Base-by-base conservation (phyloP, 2,888 invertebrate species). In the Romanomermis culicivorax region DNA sequence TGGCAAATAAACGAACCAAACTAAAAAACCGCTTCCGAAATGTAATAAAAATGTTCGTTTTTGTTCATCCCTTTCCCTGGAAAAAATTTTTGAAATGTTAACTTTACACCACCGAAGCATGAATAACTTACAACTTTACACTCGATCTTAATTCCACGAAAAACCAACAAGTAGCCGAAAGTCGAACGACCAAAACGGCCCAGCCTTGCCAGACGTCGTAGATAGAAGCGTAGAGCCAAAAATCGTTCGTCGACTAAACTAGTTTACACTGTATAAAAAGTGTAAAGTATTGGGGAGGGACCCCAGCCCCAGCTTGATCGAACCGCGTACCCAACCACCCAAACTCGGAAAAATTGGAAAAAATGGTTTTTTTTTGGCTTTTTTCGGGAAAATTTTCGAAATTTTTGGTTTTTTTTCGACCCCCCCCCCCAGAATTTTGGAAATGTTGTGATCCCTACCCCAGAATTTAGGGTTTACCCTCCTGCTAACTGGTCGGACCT, bases 121-220 rank as follows among this genome's bases (percentile, higher is more conserved):
- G n/a, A n/a, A n/a, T n/a, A n/a, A n/a, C n/a, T 42, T 56, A 62
- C 62, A 55, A 80, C 59, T 79, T 76, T 79, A 84, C 83, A 2
- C 85, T 83, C 57, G 78, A 79, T 43, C 83, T 76, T 51, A 80
- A 72, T 61, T 76, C 75, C 55, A 80, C 76, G 29, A 88, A 75
- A 70, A 88, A 88, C 87, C 87, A 88, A 52, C 81, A 73, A 81
- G 86, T 87, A 63, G 87, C 84, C 51, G 80, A 74, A 51, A 85
- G 79, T 49, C 88, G 77, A 61, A 93, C 79, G 29, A 82, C 79
- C 1, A 95, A 77, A 58, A 91, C 86, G 59, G 91, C 77, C 82
- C 88, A 88, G 2, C 93, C 93, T 0, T 93, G 91, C 86, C 88
- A 88, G 0, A 91, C 89, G 72, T 91, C 88, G 73, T 89, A 95